A percentile compares a stretch with the other conserved stretches of the same genome.
phyloP scores from a whole-genome alignment of 1,140 invertebrate species.

The Calosoma granatense region DNA sequence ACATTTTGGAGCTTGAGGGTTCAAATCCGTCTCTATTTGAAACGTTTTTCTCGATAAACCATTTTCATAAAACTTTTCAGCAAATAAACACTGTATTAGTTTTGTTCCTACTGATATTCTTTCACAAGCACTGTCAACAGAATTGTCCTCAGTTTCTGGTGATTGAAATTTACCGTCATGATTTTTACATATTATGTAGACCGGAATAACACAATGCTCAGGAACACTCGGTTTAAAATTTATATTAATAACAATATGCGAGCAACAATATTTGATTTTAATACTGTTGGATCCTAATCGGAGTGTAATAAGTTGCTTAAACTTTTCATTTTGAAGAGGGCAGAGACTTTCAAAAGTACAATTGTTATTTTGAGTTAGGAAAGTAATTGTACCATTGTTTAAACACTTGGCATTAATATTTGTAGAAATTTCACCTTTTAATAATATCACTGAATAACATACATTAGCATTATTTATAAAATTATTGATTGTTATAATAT shows the following conservation, averaged over 20 bases:
- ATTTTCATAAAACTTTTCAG: conserved; percentile 77
- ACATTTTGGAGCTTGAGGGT: conserved; percentile 46
- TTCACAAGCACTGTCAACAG: conserved; percentile 60
- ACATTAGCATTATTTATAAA: conserved; percentile 7
- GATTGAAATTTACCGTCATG: conserved; percentile 75
- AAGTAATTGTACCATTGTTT: not conserved
- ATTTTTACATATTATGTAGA: conserved; percentile 64
- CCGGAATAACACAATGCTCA: conserved; percentile 44
- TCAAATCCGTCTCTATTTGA: conserved; percentile 55
- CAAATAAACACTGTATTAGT: conserved; percentile 75
- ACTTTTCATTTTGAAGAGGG: conserved; percentile 13
- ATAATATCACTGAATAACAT: conserved; percentile 11
- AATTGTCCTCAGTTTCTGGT: conserved; percentile 54
- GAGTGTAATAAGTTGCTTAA: conserved; percentile 26
- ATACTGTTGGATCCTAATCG: conserved; percentile 23
- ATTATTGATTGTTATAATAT: conserved; percentile 11
- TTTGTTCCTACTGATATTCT: conserved; percentile 68
- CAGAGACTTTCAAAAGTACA: not conserved
- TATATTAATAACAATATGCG: conserved; percentile 10
- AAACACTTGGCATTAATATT: not conserved
- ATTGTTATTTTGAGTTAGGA: not conserved
- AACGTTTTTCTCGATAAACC: conserved; percentile 74
- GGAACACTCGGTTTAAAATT: conserved; percentile 3
- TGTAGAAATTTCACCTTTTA: conserved; percentile 10
- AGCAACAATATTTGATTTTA: conserved; percentile 22